Conservation (phyloP, 2,113 vertebrate species). For the Apodemus speciosus region DNA sequence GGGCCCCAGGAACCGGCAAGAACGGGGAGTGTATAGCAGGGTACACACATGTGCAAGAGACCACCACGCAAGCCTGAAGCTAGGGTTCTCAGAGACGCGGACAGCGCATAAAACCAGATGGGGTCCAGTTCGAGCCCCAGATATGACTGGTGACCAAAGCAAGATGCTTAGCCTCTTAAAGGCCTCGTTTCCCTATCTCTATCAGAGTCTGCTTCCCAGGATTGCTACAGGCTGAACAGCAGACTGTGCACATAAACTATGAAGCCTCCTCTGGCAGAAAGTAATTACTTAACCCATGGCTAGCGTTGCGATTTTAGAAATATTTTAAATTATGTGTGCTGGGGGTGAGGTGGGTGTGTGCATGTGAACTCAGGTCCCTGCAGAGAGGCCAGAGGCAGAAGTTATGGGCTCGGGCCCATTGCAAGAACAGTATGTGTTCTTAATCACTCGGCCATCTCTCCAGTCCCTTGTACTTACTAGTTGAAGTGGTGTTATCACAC, state of each 20-base stretch:
- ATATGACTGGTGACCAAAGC: too few relatives aligned
- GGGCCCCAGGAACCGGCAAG: rapidly evolving
- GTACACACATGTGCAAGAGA: not conserved
- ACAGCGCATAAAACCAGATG: not conserved
- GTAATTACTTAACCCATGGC: not conserved
- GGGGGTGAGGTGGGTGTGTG: not conserved
- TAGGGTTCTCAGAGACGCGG: not conserved
- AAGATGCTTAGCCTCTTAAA: not conserved
- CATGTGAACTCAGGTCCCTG: too few relatives aligned
- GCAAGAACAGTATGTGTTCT: not conserved
- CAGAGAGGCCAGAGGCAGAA: not conserved
- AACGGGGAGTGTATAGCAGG: not conserved
- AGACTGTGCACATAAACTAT: not conserved
- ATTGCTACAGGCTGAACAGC: not conserved
- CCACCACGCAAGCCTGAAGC: not conserved
- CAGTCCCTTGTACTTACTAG: not conserved
- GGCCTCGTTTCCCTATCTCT: not conserved
- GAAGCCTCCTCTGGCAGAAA: not conserved
- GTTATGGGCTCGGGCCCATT: too few relatives aligned
- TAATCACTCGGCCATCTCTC: not conserved
- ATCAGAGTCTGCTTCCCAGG: not conserved
- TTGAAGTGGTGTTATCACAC: not conserved
- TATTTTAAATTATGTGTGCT: not conserved
- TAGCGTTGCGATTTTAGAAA: not conserved
- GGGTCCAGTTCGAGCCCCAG: not conserved